A percentile compares a stretch with the other conserved stretches of the same genome.
Evolutionary conservation across 2,888 invertebrate species (phyloP).

Genomic region (Trachelus stipa): DNA sequence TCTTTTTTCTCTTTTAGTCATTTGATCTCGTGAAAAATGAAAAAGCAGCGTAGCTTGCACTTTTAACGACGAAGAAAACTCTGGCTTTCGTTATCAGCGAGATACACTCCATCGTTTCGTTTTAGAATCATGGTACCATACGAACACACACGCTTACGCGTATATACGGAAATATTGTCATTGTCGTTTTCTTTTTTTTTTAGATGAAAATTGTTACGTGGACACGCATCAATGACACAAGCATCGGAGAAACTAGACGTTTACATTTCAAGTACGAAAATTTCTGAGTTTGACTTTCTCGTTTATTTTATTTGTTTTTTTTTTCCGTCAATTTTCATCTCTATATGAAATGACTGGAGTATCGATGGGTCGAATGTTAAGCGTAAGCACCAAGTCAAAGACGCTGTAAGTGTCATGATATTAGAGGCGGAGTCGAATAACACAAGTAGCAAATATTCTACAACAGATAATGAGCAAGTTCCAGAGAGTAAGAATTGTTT

Average conservation of each 20-base stretch:
- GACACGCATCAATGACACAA: neutral
- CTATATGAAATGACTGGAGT: neutral
- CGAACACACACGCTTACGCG: too few relatives aligned
- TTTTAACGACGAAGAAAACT: conserved; percentile 18
- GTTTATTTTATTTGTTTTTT: neutral
- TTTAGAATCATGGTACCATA: too few relatives aligned
- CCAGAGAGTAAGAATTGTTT: neutral
- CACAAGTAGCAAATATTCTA: neutral
- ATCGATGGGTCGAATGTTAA: neutral
- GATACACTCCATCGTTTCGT: conserved; percentile 13
- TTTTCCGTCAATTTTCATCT: neutral
- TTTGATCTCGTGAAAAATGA: conserved; percentile 18
- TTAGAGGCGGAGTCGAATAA: neutral
- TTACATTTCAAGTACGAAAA: neutral
- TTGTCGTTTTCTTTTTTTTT: neutral
- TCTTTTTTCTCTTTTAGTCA: neutral
- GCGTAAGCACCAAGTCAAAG: neutral
- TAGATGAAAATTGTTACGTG: neutral
- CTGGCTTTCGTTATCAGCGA: conserved; percentile 26
- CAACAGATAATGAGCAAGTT: neutral
- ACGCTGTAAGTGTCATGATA: neutral
- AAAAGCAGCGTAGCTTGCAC: conserved; percentile 22
- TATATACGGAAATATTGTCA: neutral
- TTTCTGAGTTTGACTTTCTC: neutral
- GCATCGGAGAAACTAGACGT: neutral